Evolutionary conservation across 2,888 invertebrate genomes (phyloP), one percentile per base, ranked within the genome.

Genomic region (Cordilura impudica): DNA sequence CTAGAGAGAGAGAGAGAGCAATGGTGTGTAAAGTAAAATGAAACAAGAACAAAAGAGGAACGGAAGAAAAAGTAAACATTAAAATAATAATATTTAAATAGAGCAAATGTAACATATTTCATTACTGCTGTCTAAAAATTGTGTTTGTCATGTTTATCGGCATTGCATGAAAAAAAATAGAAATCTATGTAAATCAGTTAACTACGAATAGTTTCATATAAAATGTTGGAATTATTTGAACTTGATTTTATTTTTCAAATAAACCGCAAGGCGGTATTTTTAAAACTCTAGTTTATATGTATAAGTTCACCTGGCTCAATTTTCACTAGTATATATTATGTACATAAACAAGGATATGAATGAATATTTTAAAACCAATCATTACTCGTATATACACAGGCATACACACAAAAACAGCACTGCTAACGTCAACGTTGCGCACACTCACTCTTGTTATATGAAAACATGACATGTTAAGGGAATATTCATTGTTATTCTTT

Each of bases 391-490:
- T 35, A n/a, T 18, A 69, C 58, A 45, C 23, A 56, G 54, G 56
- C 10, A 29, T 12, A 26, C 23, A 53, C 16, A 51, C 23, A 60
- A 39, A 73, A 78, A 61, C 66, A 67, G 82, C 14, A 29, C 21
- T 16, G 19, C 7, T 21, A 23, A 29, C 18, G 26, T 45, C 26
- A 66, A 60, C 58, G 66, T 67, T 67, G 58, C 67, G 74, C 61
- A 61, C 67, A 54, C 67, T 45, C 67, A 67, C 19, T 61, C 4
- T 47, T 63, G 19, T 29, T 29, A 19, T 26, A 26, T 16, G 31
- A 23, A 51, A 53, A 60, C 26, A 21, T 23, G 49, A 85, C 78
- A 29, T 16, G 60, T 60, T 31, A 51, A 31, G 7, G 8, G 39
- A 43, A 56, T 61, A 21, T 65, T 26, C 18, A 5, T 49, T 51